These are phyloP conservation scores for Calliopum simillimum DNA, from an alignment of 2,888 invertebrate genomes.

Conservation along the genomic window DNA sequence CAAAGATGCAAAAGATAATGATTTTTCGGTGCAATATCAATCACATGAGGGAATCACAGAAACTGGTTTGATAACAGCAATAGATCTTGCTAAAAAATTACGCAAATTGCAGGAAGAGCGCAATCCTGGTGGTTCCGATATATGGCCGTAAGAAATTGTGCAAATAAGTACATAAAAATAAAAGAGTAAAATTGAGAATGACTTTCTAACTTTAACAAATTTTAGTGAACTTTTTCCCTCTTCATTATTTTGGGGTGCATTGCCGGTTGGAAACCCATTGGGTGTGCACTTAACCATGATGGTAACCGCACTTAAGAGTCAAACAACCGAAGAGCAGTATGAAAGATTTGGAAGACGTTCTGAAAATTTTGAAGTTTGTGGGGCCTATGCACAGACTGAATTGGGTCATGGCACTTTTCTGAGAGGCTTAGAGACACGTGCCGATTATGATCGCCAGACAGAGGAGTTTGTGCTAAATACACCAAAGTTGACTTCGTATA, in stretches of 20 bases:
- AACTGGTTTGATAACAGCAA: constrained; percentile 43
- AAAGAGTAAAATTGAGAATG: too few species aligned
- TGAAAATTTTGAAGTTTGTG: constrained; percentile 83
- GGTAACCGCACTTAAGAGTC: constrained; percentile 86
- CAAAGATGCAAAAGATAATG: constrained; percentile 43
- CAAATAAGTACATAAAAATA: not conserved
- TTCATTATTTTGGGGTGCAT: constrained; percentile 47
- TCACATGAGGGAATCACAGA: constrained; percentile 58
- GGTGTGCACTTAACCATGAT: constrained; percentile 91
- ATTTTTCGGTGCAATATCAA: constrained; percentile 45
- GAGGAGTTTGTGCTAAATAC: constrained; percentile 90
- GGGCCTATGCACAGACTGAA: constrained; percentile 98
- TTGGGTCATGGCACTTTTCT: constrained; percentile 95
- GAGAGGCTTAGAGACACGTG: constrained; percentile 88
- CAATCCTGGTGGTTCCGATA: constrained; percentile 61
- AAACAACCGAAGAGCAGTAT: constrained; percentile 88
- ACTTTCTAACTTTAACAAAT: too few species aligned
- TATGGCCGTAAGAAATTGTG: constrained; percentile 58
- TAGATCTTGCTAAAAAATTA: constrained; percentile 76
- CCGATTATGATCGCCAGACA: constrained; percentile 84
- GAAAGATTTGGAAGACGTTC: constrained; percentile 86
- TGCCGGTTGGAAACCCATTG: constrained; percentile 64
- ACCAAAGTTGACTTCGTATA: constrained; percentile 88
- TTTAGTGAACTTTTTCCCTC: constrained; percentile 46
- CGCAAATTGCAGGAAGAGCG: constrained; percentile 77